phyloP scores from a whole-genome alignment of 2,797 vertebrate genomes.

The Pagetopsis macropterus region DNA sequence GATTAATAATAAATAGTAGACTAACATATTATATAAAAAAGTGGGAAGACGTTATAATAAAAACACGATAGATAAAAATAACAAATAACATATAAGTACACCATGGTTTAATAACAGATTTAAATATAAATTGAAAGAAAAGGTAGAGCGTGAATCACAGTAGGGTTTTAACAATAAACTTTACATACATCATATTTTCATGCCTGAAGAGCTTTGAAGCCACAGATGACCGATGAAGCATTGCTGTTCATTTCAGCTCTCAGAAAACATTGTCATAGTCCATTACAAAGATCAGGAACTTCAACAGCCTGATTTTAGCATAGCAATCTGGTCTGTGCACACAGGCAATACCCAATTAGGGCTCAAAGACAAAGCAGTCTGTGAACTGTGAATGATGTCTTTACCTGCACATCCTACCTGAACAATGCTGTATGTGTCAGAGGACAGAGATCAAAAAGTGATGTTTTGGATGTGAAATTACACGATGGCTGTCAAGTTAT shows the following conservation, averaged over 20 bases:
- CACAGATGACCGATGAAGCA: not conserved
- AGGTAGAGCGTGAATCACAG: no score
- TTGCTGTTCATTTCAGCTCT: constrained; percentile 6
- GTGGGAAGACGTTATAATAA: no score
- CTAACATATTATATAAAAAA: no score
- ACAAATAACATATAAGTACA: no score
- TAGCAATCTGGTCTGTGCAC: constrained; percentile 61
- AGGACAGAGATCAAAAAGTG: constrained; percentile 46
- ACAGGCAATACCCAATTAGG: constrained; percentile 66
- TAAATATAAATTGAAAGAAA: no score
- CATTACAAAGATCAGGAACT: constrained; percentile 60
- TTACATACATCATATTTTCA: not conserved
- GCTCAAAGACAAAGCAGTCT: constrained; percentile 62
- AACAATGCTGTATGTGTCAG: constrained; percentile 45
- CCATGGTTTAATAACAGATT: no score
- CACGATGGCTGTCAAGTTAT: constrained; percentile 13
- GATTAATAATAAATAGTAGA: no score
- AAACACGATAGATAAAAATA: no score
- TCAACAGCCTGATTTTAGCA: constrained; percentile 66
- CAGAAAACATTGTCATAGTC: constrained; percentile 26
- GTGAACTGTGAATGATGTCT: constrained; percentile 57
- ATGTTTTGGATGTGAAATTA: constrained; percentile 25
- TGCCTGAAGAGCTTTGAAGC: not conserved
- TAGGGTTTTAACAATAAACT: no score
- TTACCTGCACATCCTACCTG: constrained; percentile 35